Base-by-base conservation (phyloP, 2,888 invertebrate species). In the Pyrrhosoma nymphula region DNA sequence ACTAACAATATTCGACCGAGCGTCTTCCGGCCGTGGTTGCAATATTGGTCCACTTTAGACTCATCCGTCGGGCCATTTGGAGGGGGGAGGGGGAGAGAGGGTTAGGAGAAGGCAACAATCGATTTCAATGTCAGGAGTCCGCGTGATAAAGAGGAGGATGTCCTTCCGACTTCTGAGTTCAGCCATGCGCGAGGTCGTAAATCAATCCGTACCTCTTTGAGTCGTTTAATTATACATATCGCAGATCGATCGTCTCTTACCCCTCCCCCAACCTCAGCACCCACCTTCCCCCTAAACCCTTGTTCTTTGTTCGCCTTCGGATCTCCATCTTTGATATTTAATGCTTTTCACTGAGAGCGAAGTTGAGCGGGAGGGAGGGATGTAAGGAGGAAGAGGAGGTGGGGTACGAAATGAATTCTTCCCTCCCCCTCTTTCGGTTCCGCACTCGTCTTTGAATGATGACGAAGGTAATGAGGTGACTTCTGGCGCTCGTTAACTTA, bases 381-480 rank as follows among this genome's bases (percentile, higher is more conserved):
- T 60, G 3, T 10, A 60, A 8, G 82, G 82, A 35, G 82, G 30
- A 10, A 3, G 82, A 16, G 69, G 26, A n/a, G n/a, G 69, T 26
- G 23, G 69, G 26, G 47, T 47, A 47, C 8, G 47, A 47, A 47
- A 47, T n/a, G n/a, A n/a, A n/a, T 56, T 60, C 12, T 60, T 2
- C 60, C 60, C 60, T 47, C 47, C 47, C 47, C 47, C 47, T 47
- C 47, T 26, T 26, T 69, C 69, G 35, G 12, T 18, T 82, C 35
- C 82, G 35, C 35, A n/a, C 30, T 10, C 69, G 35, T 82, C 30
- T 82, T 82, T 35, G 82, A 35, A 82, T 35, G 82, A 18, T 82
- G 35, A 35, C 82, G 82, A 35, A 82, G 82, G 82, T 82, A 82
- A 82, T 82, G 82, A 82, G 82, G 82, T 82, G 35, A 82, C 82